Base-by-base conservation (phyloP, 2,888 invertebrate species). In the Lasioglossum lativentre region DNA sequence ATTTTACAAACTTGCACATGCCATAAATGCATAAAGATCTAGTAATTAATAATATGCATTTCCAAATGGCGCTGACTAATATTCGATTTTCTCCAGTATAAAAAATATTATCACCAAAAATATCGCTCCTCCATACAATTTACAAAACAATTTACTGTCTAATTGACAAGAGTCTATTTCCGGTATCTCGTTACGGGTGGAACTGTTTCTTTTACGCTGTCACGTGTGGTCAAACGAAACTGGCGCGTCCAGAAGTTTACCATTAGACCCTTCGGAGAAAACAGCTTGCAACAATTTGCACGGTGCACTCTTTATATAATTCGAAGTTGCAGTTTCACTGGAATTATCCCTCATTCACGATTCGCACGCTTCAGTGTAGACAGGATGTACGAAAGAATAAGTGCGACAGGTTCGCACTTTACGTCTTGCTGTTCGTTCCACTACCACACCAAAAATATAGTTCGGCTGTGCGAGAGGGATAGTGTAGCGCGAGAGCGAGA, bases 351-450 rank as follows among this genome's bases (percentile, higher is more conserved):
- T 86, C 88, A 82, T 91, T 91, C 88, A 89, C 89, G 87, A 88
- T 83, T 80, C 76, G 82, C 63, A 30, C 76, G 59, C n/a, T 77
- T n/a, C 66, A 75, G 42, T 59, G 72, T 78, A 70, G 75, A 79
- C 73, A 78, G 78, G 75, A 83, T 79, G 80, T 81, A 81, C 85
- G 71, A 81, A 76, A 83, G 90, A 91, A 92, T 89, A 82, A 91
- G 90, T 90, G 83, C 86, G 90, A 91, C 92, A 92, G 90, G 90
- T 92, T 89, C 79, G 80, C 83, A 86, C 82, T 86, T 79, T 81
- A 87, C 83, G 71, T 88, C 80, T 81, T 78, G 19, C 78, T 86
- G 86, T 77, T 90, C 86, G 78, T 83, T 79, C 68, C 71, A 78
- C 68, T 75, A 84, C 77, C 74, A 76, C 70, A 90, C 90, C 90